Conservation (phyloP, 2,113 vertebrate genomes). For the Nipponia nippon region DNA sequence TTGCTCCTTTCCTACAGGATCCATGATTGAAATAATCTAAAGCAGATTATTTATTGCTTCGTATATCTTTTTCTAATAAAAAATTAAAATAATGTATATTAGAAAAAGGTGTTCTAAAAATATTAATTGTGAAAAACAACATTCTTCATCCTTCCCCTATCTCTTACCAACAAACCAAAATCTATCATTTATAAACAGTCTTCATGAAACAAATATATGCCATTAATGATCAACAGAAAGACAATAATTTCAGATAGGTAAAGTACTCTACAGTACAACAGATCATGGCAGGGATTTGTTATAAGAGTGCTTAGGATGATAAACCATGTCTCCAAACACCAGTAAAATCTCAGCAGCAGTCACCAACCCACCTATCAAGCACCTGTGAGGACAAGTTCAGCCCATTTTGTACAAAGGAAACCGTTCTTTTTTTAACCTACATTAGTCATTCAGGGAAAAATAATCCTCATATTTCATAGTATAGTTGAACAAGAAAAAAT, state of each 20-base stretch:
- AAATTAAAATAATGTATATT: background rate
- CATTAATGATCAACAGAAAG: background rate
- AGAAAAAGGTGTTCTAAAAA: background rate
- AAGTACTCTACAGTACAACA: background rate
- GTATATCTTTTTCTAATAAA: background rate
- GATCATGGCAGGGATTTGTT: background rate
- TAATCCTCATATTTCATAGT: background rate
- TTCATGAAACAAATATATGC: background rate
- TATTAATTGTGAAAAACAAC: background rate
- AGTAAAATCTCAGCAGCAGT: background rate
- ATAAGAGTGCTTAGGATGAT: background rate
- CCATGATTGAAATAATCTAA: background rate
- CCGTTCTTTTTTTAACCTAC: background rate
- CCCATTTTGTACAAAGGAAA: background rate
- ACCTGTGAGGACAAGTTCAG: background rate
- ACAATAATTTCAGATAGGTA: background rate
- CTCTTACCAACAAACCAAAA: background rate
- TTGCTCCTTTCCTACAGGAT: background rate
- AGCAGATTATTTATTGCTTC: background rate
- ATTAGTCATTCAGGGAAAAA: background rate
- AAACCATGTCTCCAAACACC: background rate
- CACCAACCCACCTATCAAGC: background rate
- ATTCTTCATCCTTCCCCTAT: background rate
- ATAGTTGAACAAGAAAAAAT: slow-evolving; percentile 65
- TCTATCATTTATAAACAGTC: background rate